Base-by-base conservation (phyloP, 2,888 invertebrate species). In the Coremacera marginata region DNA sequence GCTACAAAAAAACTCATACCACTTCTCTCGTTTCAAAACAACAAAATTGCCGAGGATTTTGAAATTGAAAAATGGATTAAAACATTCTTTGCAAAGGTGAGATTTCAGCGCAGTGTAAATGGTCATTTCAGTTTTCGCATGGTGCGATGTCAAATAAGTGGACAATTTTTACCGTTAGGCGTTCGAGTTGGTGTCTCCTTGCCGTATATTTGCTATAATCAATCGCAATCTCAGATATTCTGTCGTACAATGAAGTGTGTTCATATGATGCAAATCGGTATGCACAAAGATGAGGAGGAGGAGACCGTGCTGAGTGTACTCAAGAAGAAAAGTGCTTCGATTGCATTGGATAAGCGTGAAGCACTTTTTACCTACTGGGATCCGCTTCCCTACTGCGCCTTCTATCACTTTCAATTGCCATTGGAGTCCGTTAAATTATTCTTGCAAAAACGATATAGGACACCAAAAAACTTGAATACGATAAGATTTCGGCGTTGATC, bases 351-450 rank as follows among this genome's bases (percentile, higher is more conserved):
- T 84, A 95, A 94, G 82, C 91, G 94, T 57, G 95, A 96, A 86
- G 95, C 95, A 0, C 90, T 96, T 0, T 96, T 96, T 85, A 92
- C 93, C 5, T 94, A 94, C 84, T 95, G 95, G 95, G 96, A 96
- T 86, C 96, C 96, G 5, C 87, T 96, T 83, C 96, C 96, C 0
- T 96, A 95, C 86, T 95, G 95, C 85, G 95, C 95, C 3, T 95
- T 95, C 87, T 95, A 95, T 89, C 95, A 95, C 86, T 92, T 96
- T 83, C 94, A 95, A 84, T 88, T 94, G 83, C 95, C 95, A 0
- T 91, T 94, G 81, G 91, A 91, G 81, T 92, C 92, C 81, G 90
- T 93, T 37, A 88, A 91, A 81, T 90, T 90, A 60, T 92, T 92
- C 84, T 87, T 92, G 78, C 90, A 91, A 82, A 90, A 90, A 82